Evolutionary conservation across 1,140 invertebrate genomes (phyloP).

Genomic region (Hestina assimilis): DNA sequence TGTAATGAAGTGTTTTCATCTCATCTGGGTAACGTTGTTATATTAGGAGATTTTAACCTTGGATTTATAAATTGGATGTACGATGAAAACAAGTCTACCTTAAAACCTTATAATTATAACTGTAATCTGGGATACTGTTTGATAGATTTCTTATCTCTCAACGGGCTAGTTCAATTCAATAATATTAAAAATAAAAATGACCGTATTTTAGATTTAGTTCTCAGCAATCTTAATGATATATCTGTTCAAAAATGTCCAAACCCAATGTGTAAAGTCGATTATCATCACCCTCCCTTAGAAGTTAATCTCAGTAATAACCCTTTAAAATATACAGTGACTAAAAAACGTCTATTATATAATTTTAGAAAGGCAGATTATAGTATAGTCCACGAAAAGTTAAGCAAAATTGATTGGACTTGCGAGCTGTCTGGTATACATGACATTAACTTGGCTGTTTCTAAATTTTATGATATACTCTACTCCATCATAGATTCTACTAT

Average conservation of each 20-base stretch:
- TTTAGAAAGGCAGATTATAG: constrained; percentile 25
- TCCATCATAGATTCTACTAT: constrained; percentile 16
- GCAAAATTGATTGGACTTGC: constrained; percentile 18
- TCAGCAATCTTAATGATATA: constrained; percentile 6
- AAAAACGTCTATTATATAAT: constrained; percentile 10
- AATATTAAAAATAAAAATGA: constrained; percentile 22
- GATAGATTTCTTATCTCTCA: constrained; percentile 24
- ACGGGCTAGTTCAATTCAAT: constrained; percentile 17
- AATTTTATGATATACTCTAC: constrained; percentile 25
- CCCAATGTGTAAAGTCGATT: constrained; percentile 19
- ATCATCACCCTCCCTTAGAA: constrained; percentile 21
- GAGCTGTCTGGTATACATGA: constrained; percentile 10
- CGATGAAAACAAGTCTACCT: neutral
- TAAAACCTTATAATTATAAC: constrained; percentile 16
- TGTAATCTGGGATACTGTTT: constrained; percentile 15
- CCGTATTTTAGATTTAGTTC: constrained; percentile 16
- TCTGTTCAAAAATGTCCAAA: constrained; percentile 6
- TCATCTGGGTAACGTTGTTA: constrained; percentile 7
- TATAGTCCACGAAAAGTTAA: constrained; percentile 13
- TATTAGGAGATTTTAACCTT: constrained; percentile 24
- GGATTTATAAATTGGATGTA: constrained; percentile 22
- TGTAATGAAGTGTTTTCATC: no score
- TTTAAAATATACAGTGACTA: neutral
- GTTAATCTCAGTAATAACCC: neutral
- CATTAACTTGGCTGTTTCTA: constrained; percentile 19